A percentile compares a stretch with the other conserved stretches of the same genome.
phyloP scores from a whole-genome alignment of 2,797 vertebrate species.

The Muraenolepis orangiensis region DNA sequence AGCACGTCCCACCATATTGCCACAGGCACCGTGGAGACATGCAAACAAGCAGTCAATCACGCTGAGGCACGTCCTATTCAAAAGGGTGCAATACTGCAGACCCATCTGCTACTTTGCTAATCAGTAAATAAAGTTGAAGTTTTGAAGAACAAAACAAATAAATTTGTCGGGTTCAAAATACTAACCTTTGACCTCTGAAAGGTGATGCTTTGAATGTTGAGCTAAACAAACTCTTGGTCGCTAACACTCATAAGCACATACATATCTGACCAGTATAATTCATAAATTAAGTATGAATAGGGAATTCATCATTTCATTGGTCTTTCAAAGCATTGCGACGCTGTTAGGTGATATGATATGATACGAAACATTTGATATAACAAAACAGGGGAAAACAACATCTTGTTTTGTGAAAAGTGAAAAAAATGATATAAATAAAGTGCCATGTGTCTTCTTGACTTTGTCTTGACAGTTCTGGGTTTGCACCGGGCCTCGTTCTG shows the following conservation, averaged over 20 bases:
- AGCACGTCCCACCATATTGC: constrained; percentile 35
- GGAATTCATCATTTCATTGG: too few species aligned
- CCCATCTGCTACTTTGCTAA: constrained; percentile 30
- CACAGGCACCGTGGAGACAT: constrained; percentile 46
- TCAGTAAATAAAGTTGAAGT: background rate
- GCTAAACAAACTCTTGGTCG: background rate
- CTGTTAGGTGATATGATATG: too few species aligned
- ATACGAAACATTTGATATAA: background rate
- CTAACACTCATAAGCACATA: too few species aligned
- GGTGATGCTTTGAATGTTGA: background rate
- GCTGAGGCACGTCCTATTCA: constrained; percentile 43
- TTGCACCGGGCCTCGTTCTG: constrained; percentile 40
- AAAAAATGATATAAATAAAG: background rate
- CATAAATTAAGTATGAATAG: too few species aligned
- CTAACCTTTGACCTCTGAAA: background rate
- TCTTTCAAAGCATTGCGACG: too few species aligned
- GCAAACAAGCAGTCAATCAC: constrained; percentile 54
- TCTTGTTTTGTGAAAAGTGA: background rate
- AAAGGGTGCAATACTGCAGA: constrained; percentile 37
- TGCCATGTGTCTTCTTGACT: constrained; percentile 42
- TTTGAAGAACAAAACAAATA: constrained; percentile 7
- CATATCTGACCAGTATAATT: too few species aligned
- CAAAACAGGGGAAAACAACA: background rate
- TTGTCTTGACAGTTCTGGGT: constrained; percentile 59
- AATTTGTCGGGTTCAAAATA: background rate